Percentiles rank a stretch among this genome's conserved stretches.
Evolutionary conservation across 2,888 invertebrate genomes (phyloP).

Genomic region (Yponomeuta evonymella): DNA sequence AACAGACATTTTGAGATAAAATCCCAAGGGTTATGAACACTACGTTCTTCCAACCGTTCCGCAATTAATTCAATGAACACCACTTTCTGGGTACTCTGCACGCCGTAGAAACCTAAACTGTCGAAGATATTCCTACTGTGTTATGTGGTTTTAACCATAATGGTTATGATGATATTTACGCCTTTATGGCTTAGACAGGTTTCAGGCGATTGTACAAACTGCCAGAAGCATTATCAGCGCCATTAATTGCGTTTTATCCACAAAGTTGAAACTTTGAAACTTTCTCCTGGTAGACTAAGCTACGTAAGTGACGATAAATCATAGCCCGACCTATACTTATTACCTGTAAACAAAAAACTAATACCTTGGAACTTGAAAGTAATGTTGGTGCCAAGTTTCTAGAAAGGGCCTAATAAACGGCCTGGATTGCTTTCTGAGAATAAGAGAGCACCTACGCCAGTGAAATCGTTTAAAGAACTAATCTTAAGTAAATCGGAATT

Average conservation of each 20-base stretch:
- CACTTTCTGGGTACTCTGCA: no score
- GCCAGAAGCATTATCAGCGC: background rate
- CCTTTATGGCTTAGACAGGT: background rate
- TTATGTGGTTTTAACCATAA: background rate
- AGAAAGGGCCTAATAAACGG: background rate
- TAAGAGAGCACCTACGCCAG: background rate
- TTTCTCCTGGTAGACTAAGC: constrained; percentile 8
- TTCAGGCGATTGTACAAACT: background rate
- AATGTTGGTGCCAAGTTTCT: background rate
- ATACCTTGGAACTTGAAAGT: background rate
- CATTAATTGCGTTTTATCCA: constrained; percentile 15
- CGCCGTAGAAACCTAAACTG: no score
- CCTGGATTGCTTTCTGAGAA: background rate
- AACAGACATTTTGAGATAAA: no score
- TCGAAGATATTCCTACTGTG: background rate
- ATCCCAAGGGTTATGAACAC: no score
- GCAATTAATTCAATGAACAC: no score
- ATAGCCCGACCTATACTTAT: constrained; percentile 1
- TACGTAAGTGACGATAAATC: constrained; percentile 6
- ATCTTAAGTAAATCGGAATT: background rate
- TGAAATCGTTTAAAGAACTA: background rate
- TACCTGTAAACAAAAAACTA: constrained; percentile 2
- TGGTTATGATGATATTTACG: background rate
- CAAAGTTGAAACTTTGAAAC: constrained; percentile 10
- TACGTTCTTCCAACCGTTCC: no score